Evolutionary conservation across 2,797 vertebrate genomes (phyloP).

Genomic region (Anisognathus igniventris): DNA sequence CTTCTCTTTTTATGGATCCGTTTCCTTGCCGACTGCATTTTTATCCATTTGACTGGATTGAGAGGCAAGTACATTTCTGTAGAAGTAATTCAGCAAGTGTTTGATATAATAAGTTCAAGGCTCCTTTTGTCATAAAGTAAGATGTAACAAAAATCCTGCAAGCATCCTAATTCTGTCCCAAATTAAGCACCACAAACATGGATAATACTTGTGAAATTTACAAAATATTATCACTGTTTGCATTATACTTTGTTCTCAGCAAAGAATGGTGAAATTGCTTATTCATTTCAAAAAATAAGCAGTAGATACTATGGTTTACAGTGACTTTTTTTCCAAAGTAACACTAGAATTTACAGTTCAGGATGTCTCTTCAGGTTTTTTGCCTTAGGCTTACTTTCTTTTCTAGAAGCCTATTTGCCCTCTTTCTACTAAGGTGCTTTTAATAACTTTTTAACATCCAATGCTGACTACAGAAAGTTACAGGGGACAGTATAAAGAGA

Average conservation of each 20-base stretch:
- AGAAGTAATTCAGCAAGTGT: not conserved
- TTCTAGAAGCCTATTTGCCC: not conserved
- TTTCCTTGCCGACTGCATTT: not conserved
- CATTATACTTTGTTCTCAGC: not conserved
- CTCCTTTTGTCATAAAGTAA: not conserved
- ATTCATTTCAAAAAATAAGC: not conserved
- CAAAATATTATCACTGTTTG: not conserved
- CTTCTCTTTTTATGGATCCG: accelerated
- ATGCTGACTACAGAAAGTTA: not conserved
- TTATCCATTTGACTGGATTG: not conserved
- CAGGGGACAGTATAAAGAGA: not conserved
- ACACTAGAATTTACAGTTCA: not conserved
- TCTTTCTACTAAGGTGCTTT: not conserved
- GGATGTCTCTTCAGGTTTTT: not conserved
- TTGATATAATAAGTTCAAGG: not conserved
- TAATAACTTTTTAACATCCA: not conserved
- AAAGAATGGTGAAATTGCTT: not conserved
- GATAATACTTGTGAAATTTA: not conserved
- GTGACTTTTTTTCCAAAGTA: not conserved
- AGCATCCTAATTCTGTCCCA: not conserved
- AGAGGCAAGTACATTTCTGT: not conserved
- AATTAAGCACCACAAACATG: not conserved
- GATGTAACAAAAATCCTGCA: not conserved
- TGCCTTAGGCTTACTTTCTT: not conserved
- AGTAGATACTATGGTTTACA: not conserved